Percentiles rank a stretch among this genome's conserved stretches.
phyloP scores from a whole-genome alignment of 2,113 vertebrate genomes.

The Pomatorhinus ruficollis region DNA sequence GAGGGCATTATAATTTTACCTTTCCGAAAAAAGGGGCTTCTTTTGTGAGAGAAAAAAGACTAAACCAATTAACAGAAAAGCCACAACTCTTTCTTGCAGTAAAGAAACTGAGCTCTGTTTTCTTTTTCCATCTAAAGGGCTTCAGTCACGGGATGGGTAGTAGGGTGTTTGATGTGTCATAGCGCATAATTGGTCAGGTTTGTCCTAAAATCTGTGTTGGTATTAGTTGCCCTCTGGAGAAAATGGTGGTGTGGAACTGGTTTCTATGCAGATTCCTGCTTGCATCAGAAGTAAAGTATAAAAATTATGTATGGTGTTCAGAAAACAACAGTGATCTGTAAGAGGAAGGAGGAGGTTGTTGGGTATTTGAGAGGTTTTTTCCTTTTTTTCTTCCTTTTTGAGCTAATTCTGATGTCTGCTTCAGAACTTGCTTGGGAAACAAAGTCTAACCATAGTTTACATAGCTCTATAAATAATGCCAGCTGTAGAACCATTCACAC shows the following conservation, averaged over 20 bases:
- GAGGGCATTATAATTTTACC: background rate
- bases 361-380: accelerated
- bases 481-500: slow-evolving; percentile 9
- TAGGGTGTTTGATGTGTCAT: background rate
- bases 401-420: background rate
- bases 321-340: background rate
- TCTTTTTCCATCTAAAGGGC: background rate
- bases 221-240: background rate
- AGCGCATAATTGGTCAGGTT: background rate
- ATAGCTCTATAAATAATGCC: slow-evolving; percentile 46
- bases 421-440: background rate
- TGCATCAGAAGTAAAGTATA: background rate
- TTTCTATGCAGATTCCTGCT: background rate
- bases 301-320: background rate
- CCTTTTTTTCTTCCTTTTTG: background rate
- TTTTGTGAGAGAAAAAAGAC: background rate
- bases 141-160: background rate
- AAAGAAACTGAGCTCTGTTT: background rate
- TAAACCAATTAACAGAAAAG: background rate
- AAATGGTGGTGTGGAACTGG: background rate
- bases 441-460: background rate
- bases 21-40: background rate
- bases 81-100: background rate
- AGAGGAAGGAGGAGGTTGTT: background rate
- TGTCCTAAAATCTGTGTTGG: background rate